Percentiles rank a stretch among this genome's conserved stretches.
Evolutionary conservation across 1,140 invertebrate species (phyloP).

Genomic region (Neodiprion lecontei): DNA sequence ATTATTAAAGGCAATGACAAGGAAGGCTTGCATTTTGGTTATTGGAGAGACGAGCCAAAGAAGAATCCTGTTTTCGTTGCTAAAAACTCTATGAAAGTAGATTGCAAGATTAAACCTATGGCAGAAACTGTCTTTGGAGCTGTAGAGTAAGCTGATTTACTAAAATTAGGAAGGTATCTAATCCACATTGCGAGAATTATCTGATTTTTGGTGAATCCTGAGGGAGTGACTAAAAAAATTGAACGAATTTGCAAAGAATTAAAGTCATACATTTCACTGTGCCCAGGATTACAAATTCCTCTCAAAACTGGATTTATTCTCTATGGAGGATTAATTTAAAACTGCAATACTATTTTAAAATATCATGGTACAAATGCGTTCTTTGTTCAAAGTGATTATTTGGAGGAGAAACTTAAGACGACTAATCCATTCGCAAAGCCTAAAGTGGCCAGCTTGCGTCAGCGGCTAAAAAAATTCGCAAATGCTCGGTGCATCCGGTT

Average conservation of each 20-base stretch:
- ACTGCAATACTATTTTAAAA: too few relatives aligned
- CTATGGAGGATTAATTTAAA: too few relatives aligned
- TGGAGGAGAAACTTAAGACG: constrained; percentile 68
- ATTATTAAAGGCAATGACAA: constrained; percentile 73
- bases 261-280: too few relatives aligned
- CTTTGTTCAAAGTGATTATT: constrained; percentile 62
- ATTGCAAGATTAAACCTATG: constrained; percentile 73
- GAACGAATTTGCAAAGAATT: too few relatives aligned
- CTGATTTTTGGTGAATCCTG: too few relatives aligned
- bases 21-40: constrained; percentile 84
- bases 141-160: constrained; percentile 69
- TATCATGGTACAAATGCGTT: too few relatives aligned
- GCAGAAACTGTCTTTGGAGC: constrained; percentile 88
- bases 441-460: constrained; percentile 65
- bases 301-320: too few relatives aligned
- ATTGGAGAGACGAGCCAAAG: constrained; percentile 84
- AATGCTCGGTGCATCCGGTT: constrained; percentile 70
- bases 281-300: too few relatives aligned
- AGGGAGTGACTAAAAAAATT: too few relatives aligned
- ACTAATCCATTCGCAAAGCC: constrained; percentile 73
- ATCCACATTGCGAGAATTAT: too few relatives aligned
- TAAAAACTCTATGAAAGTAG: constrained; percentile 72
- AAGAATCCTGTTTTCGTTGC: constrained; percentile 80
- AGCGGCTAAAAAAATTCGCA: constrained; percentile 71
- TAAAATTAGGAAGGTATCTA: constrained; percentile 9